Evolutionary conservation across 2,113 vertebrate species (phyloP), one percentile per base, ranked within the genome.

Genomic region (Corythornis cristatus): DNA sequence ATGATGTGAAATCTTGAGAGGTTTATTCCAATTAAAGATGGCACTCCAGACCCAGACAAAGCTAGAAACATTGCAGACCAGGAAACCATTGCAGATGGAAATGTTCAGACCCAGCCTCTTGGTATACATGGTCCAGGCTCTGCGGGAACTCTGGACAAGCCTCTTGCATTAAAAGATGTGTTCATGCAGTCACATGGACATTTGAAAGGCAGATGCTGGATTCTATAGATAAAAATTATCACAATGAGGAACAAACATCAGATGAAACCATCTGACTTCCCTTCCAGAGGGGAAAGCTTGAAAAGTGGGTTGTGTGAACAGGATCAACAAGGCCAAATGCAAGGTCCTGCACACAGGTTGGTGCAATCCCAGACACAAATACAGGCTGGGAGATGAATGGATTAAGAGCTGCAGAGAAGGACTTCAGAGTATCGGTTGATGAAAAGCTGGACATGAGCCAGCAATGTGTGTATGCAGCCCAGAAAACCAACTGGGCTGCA

Each of bases 121-220:
- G 98, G 98, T 75, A 68, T 89, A 56, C 86, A 76, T 88, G 94
- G 96, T 70, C 79, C 89, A 33, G 90, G 54, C 45, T 96, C 89
- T 13, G 72, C 93, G 83, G 97, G 97, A 93, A 96, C 91, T 48
- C 95, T 78, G 68, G 97, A 97, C 71, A 98, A 98, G 89, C 97
- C 96, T 75, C 98, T 98, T 65, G 98, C 98, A 79, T 80, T 37
- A 98, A 98, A 95, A 98, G 97, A 88, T 97, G 98, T 90, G 97
- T 98, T 28, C 93, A 82, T 2, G 94, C 98, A 79, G 98, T 98
- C 8, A 97, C 95, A 0, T 98, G 98, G 98, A 90, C 98, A 95
- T 98, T 98, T 97, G 98, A 99, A 98, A 99, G 97, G 33, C 98
- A 98, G 70, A 95, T 97, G 12, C 96, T 99, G 96, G 98, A 98